Evolutionary conservation across 2,113 vertebrate species (phyloP).

Genomic region (Oryzias woworae): DNA sequence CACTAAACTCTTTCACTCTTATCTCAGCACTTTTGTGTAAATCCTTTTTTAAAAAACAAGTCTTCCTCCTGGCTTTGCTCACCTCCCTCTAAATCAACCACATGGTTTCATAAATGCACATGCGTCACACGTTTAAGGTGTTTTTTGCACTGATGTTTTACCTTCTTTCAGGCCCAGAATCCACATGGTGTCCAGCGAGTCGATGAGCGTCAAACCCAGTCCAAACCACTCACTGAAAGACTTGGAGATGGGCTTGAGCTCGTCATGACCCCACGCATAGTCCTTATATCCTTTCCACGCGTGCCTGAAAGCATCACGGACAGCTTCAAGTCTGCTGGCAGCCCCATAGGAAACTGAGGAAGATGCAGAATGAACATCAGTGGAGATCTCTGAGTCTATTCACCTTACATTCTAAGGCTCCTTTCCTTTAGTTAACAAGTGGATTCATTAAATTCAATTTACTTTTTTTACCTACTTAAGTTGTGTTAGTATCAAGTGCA

Average conservation of each 20-base stretch:
- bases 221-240: constrained; percentile 95
- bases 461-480: too few species aligned
- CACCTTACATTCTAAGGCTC: too few species aligned
- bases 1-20: too few species aligned
- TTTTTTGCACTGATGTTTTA: constrained; percentile 38
- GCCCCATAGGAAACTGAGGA: constrained; percentile 16
- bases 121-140: too few species aligned
- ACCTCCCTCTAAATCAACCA: background rate
- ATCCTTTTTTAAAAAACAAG: background rate
- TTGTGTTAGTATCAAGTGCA: too few species aligned
- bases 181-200: constrained; percentile 97
- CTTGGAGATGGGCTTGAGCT: constrained; percentile 92
- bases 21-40: too few species aligned
- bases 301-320: constrained; percentile 88
- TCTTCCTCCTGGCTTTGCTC: background rate
- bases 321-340: constrained; percentile 78
- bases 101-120: background rate
- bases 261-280: constrained; percentile 94
- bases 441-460: too few species aligned
- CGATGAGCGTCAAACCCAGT: constrained; percentile 91
- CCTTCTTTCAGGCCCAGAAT: constrained; percentile 92
- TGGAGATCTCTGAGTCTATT: background rate
- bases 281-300: constrained; percentile 92
- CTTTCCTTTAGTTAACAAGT: too few species aligned
- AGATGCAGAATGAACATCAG: constrained; percentile 5